A percentile compares a stretch with the other conserved stretches of the same genome.
Conservation (phyloP, 2,888 invertebrate genomes). For the Rhabditoides inermis region DNA sequence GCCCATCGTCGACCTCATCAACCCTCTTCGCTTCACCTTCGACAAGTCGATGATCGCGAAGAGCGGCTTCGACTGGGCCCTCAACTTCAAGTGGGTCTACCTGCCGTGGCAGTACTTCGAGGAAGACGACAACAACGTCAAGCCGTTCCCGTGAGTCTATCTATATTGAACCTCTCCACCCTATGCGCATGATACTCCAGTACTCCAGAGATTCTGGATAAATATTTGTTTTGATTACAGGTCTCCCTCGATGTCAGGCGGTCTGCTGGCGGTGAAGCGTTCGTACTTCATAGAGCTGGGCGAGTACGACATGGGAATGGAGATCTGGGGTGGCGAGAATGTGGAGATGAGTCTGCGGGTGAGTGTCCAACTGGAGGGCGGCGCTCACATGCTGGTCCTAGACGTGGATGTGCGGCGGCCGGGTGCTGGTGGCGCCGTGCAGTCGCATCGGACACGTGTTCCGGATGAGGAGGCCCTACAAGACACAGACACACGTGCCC, state of each 20-base stretch:
- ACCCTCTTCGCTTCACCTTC: conserved; percentile 84
- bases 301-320: conserved; percentile 97
- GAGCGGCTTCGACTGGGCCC: conserved; percentile 99
- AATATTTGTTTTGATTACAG: conserved; percentile 33
- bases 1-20: conserved; percentile 96
- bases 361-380: conserved; percentile 52
- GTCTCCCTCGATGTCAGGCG: conserved; percentile 97
- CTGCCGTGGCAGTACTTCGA: conserved; percentile 66
- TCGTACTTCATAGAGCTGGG: conserved; percentile 96
- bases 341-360: conserved; percentile 89
- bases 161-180: background rate
- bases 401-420: conserved; percentile 96
- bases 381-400: too few species aligned
- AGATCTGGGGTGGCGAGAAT: conserved; percentile 97
- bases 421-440: conserved; percentile 86
- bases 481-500: conserved; percentile 57
- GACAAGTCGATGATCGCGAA: conserved; percentile 86
- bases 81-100: conserved; percentile 83
- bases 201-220: background rate
- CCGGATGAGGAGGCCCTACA: conserved; percentile 93
- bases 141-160: conserved; percentile 38
- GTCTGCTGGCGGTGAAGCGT: conserved; percentile 78
- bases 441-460: conserved; percentile 94
- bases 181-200: background rate
- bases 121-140: conserved; percentile 63